These are phyloP conservation scores for Caenorhabditis sp. DNA, from an alignment of 2,888 invertebrate species.

Conservation along the genomic window DNA sequence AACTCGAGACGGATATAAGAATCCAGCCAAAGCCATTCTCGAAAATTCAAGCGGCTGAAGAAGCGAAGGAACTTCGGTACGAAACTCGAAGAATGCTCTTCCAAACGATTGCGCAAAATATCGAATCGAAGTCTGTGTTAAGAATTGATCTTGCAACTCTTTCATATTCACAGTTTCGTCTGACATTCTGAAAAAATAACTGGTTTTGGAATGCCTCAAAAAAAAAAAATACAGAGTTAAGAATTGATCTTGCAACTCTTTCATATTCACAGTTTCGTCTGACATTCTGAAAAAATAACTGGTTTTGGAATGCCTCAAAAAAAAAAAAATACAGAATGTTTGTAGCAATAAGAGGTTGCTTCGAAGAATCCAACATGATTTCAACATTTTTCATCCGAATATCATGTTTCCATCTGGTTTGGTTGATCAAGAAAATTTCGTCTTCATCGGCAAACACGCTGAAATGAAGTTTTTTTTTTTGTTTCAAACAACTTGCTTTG, in stretches of 20 bases:
- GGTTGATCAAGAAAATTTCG: slow-evolving; percentile 11
- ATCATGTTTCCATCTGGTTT: slow-evolving; percentile 46
- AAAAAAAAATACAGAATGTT: slow-evolving; percentile 31
- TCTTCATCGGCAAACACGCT: slow-evolving; percentile 6
- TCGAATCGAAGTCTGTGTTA: slow-evolving; percentile 42
- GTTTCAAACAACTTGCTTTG: no score
- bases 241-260: slow-evolving; percentile 37
- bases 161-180: slow-evolving; percentile 24
- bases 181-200: slow-evolving; percentile 16
- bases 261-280: slow-evolving; percentile 20
- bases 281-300: slow-evolving; percentile 5
- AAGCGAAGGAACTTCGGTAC: slow-evolving; percentile 77
- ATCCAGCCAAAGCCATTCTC: slow-evolving; percentile 17
- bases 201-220: no score
- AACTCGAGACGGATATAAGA: slow-evolving; percentile 38
- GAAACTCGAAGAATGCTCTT: slow-evolving; percentile 53
- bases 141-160: slow-evolving; percentile 37
- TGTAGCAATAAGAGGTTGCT: slow-evolving; percentile 32
- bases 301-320: no score
- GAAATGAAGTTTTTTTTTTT: no score
- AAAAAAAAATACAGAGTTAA: neutral
- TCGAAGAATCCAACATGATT: slow-evolving; percentile 57
- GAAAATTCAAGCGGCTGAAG: slow-evolving; percentile 20
- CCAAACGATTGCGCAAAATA: slow-evolving; percentile 57
- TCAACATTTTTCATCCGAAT: slow-evolving; percentile 53